Evolutionary conservation across 2,888 invertebrate species (phyloP), one percentile per base, ranked within the genome.

Genomic region (Spilarctia lutea): DNA sequence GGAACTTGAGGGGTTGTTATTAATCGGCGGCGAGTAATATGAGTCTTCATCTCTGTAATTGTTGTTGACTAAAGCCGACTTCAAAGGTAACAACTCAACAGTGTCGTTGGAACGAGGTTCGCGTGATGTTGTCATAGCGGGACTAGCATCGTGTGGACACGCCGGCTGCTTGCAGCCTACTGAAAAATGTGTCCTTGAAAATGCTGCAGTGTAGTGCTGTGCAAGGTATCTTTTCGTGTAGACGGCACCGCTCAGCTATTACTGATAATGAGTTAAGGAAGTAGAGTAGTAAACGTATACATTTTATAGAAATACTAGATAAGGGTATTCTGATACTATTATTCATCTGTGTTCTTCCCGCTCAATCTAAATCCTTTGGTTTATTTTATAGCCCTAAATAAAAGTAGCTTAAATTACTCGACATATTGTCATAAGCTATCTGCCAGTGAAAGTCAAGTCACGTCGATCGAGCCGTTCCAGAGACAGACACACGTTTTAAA

Each of bases 31-130:
- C 24, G 93, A 91, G 79, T 93, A 95, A 79, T 94, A 94, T n/a
- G 91, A 89, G 66, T 95, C 96, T 77, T 95, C 94, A 75, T 91
- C 94, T 86, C 88, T 92, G 88, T 90, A 90, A 88, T 92, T 93
- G 81, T 93, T 95, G 87, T 94, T 94, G 79, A 94, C 96, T 79
- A 94, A 86, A 65, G 94, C 96, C 77, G 94, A 95, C 86, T 96
- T 96, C 33, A 94, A 89, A 71, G 94, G 96, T 83, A 94, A 87
- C 68, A 94, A 93, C 89, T 94, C 96, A 86, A 94, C 94, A 77
- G 91, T 91, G 88, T 95, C 95, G 87, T 91, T 88, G 78, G 83
- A 72, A 85, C 91, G 90, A 73, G 88, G 85, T 76, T 93, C 93
- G 88, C 93, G 93, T 90, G 89, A 90, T 81, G 94, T 85, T 85